Evolutionary conservation across 1,140 invertebrate genomes (phyloP), one percentile per base, ranked within the genome.

Genomic region (Cepaea nemoralis): DNA sequence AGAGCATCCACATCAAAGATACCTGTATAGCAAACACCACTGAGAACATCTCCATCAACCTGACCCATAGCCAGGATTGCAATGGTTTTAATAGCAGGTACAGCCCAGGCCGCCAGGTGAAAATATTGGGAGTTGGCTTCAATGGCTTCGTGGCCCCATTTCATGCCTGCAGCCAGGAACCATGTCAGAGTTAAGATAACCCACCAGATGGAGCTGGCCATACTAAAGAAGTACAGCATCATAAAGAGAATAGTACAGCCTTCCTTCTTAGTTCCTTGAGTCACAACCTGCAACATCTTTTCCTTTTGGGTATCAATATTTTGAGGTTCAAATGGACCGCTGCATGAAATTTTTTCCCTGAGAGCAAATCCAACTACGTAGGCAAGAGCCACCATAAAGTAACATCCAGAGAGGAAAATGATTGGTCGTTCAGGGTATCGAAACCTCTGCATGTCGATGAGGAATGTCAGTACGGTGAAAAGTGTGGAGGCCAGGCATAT

Each of bases 71-170:
- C 97, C 79, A 99, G 92, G 85, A 99, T 96, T 50, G 96, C 96
- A 33, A 99, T 97, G 0, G 96, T 97, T 35, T 98, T 92, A 10
- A 99, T 95, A 39, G 97, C 92, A 0, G 98, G 97, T 19, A 97
- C 92, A 39, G 96, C 96, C 98, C 98, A 99, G 31, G 98, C 97
- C 69, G 96, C 95, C 82, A 99, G 93, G 94, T 99, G 98, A 92
- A 99, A 99, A 91, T 98, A 98, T 90, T 99, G 97, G 0, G 97
- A 97, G 92, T 99, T 97, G 59, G 96, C 96, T 93, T 98, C 97
- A 88, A 99, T 99, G 24, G 98, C 98, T 93, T 99, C 98, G 91
- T 99, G 97, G 27, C 98, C 97, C 98, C 98, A 99, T 93, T 99
- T 99, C 77, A 99, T 93, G n/a, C 97, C 97, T 77, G 98, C 98